Conservation (phyloP, 2,797 vertebrate genomes). For the Helicolenus hilgendorfi region DNA sequence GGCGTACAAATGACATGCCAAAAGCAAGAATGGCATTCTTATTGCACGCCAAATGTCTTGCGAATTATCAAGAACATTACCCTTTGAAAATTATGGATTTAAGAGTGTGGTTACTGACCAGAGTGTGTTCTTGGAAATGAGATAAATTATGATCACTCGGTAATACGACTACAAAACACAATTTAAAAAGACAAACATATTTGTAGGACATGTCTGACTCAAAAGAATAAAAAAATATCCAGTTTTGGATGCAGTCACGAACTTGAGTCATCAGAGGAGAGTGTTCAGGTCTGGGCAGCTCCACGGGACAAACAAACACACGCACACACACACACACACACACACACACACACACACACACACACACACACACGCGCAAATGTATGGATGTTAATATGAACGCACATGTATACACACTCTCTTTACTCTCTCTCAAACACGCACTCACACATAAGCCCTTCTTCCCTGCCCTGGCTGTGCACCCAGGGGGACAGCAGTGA, state of each 20-base stretch:
- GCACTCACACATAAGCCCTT: conserved; percentile 48
- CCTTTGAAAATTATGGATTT: not conserved
- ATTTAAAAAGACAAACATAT: conserved; percentile 12
- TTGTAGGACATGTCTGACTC: conserved; percentile 10
- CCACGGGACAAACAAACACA: conserved; percentile 38
- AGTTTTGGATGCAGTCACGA: conserved; percentile 26
- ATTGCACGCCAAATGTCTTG: not conserved
- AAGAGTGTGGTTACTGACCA: not conserved
- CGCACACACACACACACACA: conserved; percentile 15
- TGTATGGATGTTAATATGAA: not conserved
- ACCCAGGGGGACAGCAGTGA: conserved; percentile 81
- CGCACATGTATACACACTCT: conserved; percentile 18
- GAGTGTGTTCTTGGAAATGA: not conserved
- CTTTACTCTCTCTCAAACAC: conserved; percentile 21
- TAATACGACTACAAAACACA: not conserved
- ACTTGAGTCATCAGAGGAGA: conserved; percentile 53
- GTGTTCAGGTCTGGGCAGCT: conserved; percentile 53
- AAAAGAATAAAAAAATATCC: not conserved
- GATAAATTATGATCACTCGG: not conserved
- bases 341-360: conserved; percentile 1
- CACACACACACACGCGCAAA: conserved; percentile 24
- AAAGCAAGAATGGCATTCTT: not conserved
- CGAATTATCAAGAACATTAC: not conserved
- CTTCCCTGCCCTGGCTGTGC: conserved; percentile 63
- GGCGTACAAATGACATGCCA: not conserved